Conservation (phyloP, 23 tunicate genomes). For the Corella eumyota region DNA sequence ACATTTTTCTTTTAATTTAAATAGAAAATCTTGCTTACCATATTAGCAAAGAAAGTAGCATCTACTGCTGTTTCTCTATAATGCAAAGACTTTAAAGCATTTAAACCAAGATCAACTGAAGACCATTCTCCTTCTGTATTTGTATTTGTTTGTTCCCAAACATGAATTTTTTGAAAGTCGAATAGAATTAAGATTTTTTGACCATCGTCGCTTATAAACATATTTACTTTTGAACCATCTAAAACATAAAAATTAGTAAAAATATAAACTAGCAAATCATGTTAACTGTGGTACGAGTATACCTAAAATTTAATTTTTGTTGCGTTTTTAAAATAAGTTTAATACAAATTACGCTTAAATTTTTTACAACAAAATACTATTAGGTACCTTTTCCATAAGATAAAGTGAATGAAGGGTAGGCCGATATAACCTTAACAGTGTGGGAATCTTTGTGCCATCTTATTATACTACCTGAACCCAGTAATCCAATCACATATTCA, state of each 20-base stretch:
- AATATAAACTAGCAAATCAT: not conserved
- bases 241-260: not conserved
- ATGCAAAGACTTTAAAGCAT: slow-evolving; percentile 5
- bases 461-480: slow-evolving; percentile 39
- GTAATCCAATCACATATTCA: slow-evolving; percentile 47
- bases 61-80: slow-evolving; percentile 45
- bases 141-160: slow-evolving; percentile 34
- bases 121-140: slow-evolving; percentile 45
- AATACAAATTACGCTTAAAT: no score
- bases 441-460: slow-evolving; percentile 61
- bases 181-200: slow-evolving; percentile 19
- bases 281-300: no score
- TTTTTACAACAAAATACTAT: not conserved
- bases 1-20: no score
- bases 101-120: slow-evolving; percentile 17
- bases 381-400: slow-evolving; percentile 10
- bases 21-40: no score
- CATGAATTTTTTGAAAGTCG: slow-evolving; percentile 16
- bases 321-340: no score
- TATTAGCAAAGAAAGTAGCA: slow-evolving; percentile 43
- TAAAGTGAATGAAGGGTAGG: slow-evolving; percentile 39
- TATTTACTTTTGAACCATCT: slow-evolving; percentile 8
- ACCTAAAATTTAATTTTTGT: no score
- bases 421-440: slow-evolving; percentile 11
- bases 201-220: slow-evolving; percentile 73